Conservation (phyloP, 2,797 vertebrate genomes). For the Amazonetta brasiliensis region DNA sequence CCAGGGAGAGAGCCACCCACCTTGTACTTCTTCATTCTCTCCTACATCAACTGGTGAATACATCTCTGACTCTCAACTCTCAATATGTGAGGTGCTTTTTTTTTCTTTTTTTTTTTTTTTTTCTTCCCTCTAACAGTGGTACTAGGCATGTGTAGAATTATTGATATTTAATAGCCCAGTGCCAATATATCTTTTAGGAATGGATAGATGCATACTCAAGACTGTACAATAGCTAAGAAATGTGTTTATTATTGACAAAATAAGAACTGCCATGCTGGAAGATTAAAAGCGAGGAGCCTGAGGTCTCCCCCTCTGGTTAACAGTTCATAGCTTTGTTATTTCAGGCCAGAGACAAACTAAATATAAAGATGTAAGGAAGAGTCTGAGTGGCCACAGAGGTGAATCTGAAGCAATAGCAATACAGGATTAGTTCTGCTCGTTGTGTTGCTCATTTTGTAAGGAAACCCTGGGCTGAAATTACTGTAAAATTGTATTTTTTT, state of each 20-base stretch:
- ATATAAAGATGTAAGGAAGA: conserved; percentile 6
- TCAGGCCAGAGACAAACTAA: conserved; percentile 23
- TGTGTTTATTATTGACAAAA: conserved; percentile 39
- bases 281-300: conserved; percentile 36
- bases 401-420: neutral
- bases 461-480: neutral
- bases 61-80: neutral
- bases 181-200: neutral
- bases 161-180: neutral
- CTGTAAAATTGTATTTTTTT: neutral
- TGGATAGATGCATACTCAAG: neutral
- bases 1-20: conserved; percentile 51
- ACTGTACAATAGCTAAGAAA: neutral
- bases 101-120: rapidly evolving
- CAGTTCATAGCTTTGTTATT: conserved; percentile 49
- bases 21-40: neutral
- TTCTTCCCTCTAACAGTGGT: neutral
- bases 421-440: neutral
- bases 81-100: neutral
- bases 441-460: neutral
- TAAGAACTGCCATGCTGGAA: neutral
- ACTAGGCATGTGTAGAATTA: neutral
- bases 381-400: neutral
- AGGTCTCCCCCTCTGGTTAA: conserved; percentile 3
- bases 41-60: neutral